Base-by-base conservation (phyloP, 30 jellyfish, hydroid and myxozoan species). In the Chrysaora quinquecirrha region DNA sequence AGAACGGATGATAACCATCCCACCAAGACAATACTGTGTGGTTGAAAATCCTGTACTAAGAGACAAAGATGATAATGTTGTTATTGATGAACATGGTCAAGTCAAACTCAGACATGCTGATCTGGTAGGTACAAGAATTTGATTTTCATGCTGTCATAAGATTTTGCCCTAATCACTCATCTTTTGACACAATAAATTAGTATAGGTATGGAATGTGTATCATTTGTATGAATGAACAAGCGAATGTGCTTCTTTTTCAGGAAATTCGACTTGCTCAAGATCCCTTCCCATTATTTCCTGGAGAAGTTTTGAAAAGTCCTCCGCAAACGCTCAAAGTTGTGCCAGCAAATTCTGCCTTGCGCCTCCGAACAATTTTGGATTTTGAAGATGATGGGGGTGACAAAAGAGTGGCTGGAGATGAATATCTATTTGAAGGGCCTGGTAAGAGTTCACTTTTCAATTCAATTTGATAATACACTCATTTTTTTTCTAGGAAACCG, bases 221-320 rank as follows among this genome's bases (percentile, higher is more conserved):
- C n/a, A n/a, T n/a, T n/a, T n/a, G n/a, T n/a, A n/a, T n/a, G n/a
- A n/a, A n/a, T n/a, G n/a, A n/a, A n/a, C n/a, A n/a, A n/a, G n/a
- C n/a, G n/a, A n/a, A n/a, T 27, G 54, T 38, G 11, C 14, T 63
- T 34, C 32, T 32, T 47, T 52, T 30, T 11, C 31, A 94, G 99
- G 99, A 94, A 14, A 75, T 94, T 25, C 97, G 99, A 43, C 95
- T 94, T 69, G 99, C 99, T 31, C 99, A 88, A 88, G 99, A 94
- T 20, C 99, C 99, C 71, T 94, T 94, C 73, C 99, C 99, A 0
- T 75, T 94, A 82, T 94, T 50, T 48, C 99, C 99, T 74, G 99
- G 99, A 20, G 99, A 94, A 70, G 96, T 73, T 22, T 75, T 94
- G 62, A 94, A 83, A 82, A 93, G 78, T n/a, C 91, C 96, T 34